Evolutionary conservation across 2,888 invertebrate genomes (phyloP), one percentile per base, ranked within the genome.

Genomic region (Gortyna flavago): DNA sequence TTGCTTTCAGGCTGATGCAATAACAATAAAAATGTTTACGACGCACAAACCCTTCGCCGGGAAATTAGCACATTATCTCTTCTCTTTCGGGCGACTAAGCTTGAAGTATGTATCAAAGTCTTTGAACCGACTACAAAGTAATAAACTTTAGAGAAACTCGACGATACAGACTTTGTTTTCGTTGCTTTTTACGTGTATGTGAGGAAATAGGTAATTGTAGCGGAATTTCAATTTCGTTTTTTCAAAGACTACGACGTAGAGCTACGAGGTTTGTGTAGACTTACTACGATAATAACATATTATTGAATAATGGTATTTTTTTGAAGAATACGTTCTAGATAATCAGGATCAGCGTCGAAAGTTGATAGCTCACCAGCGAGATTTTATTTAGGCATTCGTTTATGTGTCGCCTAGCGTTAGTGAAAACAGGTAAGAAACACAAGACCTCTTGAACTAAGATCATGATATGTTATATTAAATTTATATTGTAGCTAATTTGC

Each of bases 1-100:
- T 67, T 57, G 62, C 66, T 66, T 77, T 85, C 62, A 66, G 57
- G 38, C 61, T 66, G 61, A 77, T 75, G 77, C 75, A 71, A 78
- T 71, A 67, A 79, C 72, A 81, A 87, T 88, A 82, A 88, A 88
- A 79, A 64, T n/a, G n/a, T 81, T 87, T 80, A 87, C 77, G 84
- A 79, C 68, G 44, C 48, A 67, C 44, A 64, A 79, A 75, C n/a
- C 62, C 69, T 79, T 75, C 72, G 51, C 67, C 32, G 68, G 66
- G 77, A 77, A 81, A 77, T 81, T 71, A 71, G 79, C 70, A 71
- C 79, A 78, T 74, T 79, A 80, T 77, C 79, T 79, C 65, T 72
- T 77, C 44, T 77, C 66, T 62, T 81, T 74, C 25, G 62, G 51
- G 35, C 32, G 67, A 67, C 69, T 72, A 44, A 21, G 32, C 51